phyloP scores from a whole-genome alignment of 2,797 vertebrate genomes.

The Zenarchopterus dispar region DNA sequence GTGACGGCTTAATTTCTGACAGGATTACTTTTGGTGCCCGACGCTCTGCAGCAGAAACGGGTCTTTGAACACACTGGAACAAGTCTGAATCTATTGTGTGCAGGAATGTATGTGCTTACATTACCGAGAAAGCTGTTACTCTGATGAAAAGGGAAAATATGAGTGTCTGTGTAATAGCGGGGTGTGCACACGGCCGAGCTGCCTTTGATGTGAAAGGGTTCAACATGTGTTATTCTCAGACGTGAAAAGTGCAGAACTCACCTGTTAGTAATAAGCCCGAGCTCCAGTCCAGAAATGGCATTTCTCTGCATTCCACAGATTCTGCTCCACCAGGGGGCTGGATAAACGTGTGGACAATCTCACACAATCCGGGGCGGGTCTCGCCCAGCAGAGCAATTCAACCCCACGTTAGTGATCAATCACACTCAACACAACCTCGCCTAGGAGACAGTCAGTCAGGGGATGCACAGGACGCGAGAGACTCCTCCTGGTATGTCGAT shows the following conservation, averaged over 20 bases:
- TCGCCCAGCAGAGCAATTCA: constrained; percentile 39
- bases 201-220: constrained; percentile 68
- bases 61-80: constrained; percentile 37
- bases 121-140: constrained; percentile 49
- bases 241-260: constrained; percentile 78
- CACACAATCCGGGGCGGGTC: constrained; percentile 47
- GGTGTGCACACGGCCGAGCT: constrained; percentile 26
- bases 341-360: constrained; percentile 55
- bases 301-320: constrained; percentile 84
- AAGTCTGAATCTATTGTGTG: constrained; percentile 39
- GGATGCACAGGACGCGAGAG: constrained; percentile 42
- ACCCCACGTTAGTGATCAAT: constrained; percentile 63
- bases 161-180: constrained; percentile 24
- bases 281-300: constrained; percentile 77
- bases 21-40: constrained; percentile 48
- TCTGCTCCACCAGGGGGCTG: constrained; percentile 81
- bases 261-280: constrained; percentile 86
- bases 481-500: constrained; percentile 40
- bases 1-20: constrained; percentile 73
- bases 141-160: constrained; percentile 46
- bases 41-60: constrained; percentile 32
- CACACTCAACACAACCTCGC: constrained; percentile 50
- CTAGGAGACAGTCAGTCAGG: constrained; percentile 43
- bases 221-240: constrained; percentile 62
- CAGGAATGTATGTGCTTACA: constrained; percentile 63